Conservation (phyloP, 2,888 invertebrate genomes). For the Eremobia ochroleuca region DNA sequence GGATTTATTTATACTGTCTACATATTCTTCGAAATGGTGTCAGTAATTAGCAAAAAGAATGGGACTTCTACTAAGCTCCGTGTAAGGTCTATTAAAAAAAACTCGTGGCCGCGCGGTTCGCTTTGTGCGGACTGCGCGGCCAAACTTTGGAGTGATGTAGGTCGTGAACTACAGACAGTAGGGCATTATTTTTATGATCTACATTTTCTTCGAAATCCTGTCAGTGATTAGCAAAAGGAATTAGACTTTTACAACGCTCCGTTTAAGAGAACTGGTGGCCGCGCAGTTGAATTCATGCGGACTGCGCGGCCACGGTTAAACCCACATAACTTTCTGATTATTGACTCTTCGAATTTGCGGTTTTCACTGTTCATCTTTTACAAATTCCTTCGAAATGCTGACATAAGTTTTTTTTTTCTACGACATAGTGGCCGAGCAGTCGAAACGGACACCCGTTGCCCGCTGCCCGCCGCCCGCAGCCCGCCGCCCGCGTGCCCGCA, state of each 20-base stretch:
- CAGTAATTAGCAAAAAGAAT: slow-evolving; percentile 34
- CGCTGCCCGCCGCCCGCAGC: too few relatives aligned
- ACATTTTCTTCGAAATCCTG: slow-evolving; percentile 34
- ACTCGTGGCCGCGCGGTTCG: slow-evolving; percentile 13
- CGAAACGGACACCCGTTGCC: too few relatives aligned
- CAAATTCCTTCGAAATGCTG: slow-evolving; percentile 22
- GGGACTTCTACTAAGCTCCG: slow-evolving; percentile 27
- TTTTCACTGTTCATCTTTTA: slow-evolving; percentile 28
- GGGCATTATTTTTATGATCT: not conserved
- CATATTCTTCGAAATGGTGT: slow-evolving; percentile 15
- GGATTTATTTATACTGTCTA: slow-evolving; percentile 38
- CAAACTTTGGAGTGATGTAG: not conserved
- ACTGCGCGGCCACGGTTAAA: slow-evolving; percentile 26
- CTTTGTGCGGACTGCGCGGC: not conserved
- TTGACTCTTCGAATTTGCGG: slow-evolving; percentile 26
- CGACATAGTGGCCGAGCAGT: too few relatives aligned
- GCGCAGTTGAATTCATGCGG: not conserved
- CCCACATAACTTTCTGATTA: slow-evolving; percentile 5
- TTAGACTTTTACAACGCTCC: slow-evolving; percentile 34
- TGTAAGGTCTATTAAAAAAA: slow-evolving; percentile 27
- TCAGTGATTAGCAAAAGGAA: slow-evolving; percentile 39
- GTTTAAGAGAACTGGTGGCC: slow-evolving; percentile 20
- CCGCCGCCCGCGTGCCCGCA: too few relatives aligned
- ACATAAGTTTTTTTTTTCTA: too few relatives aligned
- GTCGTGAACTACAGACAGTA: not conserved